Conservation (phyloP, 1,140 invertebrate genomes). For the Arion vulgaris region DNA sequence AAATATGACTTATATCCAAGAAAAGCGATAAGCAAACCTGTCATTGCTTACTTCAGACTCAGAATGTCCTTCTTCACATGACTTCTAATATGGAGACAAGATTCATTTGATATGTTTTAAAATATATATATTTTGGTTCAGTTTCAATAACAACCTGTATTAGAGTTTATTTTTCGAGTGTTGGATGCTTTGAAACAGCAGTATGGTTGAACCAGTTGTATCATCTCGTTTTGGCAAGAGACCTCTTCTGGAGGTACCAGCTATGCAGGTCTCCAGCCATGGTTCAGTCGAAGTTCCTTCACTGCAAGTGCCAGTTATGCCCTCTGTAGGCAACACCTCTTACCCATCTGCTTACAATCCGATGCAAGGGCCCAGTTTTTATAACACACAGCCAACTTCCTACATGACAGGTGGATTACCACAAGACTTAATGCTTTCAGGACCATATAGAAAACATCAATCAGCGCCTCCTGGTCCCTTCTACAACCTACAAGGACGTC, state of each 20-base stretch:
- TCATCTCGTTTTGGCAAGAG: conserved; percentile 45
- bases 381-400: conserved; percentile 11
- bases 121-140: no score
- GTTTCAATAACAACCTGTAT: no score
- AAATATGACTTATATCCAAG: no score
- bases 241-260: conserved; percentile 46
- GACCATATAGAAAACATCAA: background rate
- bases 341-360: conserved; percentile 11
- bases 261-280: conserved; percentile 28
- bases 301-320: conserved; percentile 17
- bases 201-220: conserved; percentile 48
- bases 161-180: no score
- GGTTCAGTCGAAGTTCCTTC: conserved; percentile 16
- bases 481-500: background rate
- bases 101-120: no score
- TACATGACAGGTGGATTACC: conserved; percentile 1
- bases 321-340: background rate
- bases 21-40: no score
- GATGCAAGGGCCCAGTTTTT: background rate
- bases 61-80: no score
- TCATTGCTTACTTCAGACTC: no score
- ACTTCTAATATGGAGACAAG: no score
- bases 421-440: background rate
- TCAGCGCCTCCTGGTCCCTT: background rate
- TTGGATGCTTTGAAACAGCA: background rate